Evolutionary conservation across 1,140 invertebrate species (phyloP), one percentile per base, ranked within the genome.

Genomic region (Patella vulgata): DNA sequence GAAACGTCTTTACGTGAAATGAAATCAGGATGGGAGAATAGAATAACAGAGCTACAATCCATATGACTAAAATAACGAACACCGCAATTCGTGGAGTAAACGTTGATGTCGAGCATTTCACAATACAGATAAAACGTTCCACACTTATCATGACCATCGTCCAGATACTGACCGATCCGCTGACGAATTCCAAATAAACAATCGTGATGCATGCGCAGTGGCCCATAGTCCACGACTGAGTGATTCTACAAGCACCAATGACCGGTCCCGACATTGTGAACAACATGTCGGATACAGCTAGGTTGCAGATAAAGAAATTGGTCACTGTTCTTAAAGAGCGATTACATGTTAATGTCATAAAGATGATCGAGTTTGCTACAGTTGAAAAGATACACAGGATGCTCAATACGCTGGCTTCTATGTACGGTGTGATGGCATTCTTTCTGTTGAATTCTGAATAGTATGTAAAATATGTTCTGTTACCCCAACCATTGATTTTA

Each of bases 331-430:
- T 56, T 9, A 69, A 52, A 5, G 51, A 64, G 36, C 65, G 68
- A 14, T 59, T 63, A 12, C 67, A 66, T 11, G 68, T 52, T 5
- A 79, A 64, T 25, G 63, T 57, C 14, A 56, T 65, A 47, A 77
- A 63, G 21, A 79, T 66, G 0, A 71, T 28, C 3, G 61, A 21
- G 56, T 80, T 80, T 27, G 67, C 71, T 19, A 71, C 51, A 8
- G 85, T 31, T 1, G 84, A 84, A n/a, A 84, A 42, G 0, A 85
- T 3, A 12, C 78, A 74, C 8, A 79, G 50, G 17, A 74, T 25
- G 2, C 59, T 42, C 17, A 76, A 53, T 14, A 73, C 39, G 12
- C 31, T n/a, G 0, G 70, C 69, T 58, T 80, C 78, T 14, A 80
- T 23, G 53, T 14, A 57, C 64, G 5, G 58, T 17, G 6, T 62